Conservation (phyloP, 2,888 invertebrate species). For the Hydrotaea cyrtoneurina region DNA sequence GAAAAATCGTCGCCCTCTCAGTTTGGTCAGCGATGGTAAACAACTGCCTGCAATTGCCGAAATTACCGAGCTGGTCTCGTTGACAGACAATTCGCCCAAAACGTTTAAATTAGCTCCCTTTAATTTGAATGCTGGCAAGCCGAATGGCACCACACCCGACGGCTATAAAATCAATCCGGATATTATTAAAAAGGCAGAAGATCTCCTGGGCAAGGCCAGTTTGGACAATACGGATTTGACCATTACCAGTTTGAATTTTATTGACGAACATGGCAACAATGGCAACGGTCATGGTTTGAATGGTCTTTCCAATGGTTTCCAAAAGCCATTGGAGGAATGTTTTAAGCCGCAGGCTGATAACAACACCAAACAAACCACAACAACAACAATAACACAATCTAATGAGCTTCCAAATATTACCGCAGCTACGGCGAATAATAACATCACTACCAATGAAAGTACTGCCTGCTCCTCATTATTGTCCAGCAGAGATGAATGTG, state of each 20-base stretch:
- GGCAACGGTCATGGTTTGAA: constrained; percentile 46
- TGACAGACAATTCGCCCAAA: constrained; percentile 82
- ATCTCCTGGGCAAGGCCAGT: constrained; percentile 80
- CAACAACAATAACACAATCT: constrained; percentile 37
- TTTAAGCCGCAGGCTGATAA: constrained; percentile 69
- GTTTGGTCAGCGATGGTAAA: constrained; percentile 85
- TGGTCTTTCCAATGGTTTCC: constrained; percentile 50
- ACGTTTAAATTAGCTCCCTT: constrained; percentile 78
- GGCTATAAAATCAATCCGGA: constrained; percentile 80
- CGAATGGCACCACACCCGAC: constrained; percentile 66
- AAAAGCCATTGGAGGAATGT: constrained; percentile 70
- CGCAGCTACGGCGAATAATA: constrained; percentile 50
- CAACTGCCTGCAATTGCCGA: constrained; percentile 86
- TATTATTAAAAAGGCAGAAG: constrained; percentile 80
- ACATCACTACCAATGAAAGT: constrained; percentile 56
- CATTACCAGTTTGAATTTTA: constrained; percentile 84
- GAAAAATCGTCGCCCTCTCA: constrained; percentile 84
- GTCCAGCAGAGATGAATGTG: constrained; percentile 41
- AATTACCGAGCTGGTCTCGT: constrained; percentile 86
- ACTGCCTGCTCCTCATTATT: constrained; percentile 64
- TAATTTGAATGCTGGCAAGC: constrained; percentile 48
- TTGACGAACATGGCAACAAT: constrained; percentile 82
- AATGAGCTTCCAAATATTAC: constrained; percentile 61
- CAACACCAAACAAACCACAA: too few relatives aligned
- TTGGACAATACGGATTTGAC: constrained; percentile 81